These are phyloP conservation scores for Petrophora chlorosata DNA, from an alignment of 2,888 invertebrate species.

Conservation along the genomic window DNA sequence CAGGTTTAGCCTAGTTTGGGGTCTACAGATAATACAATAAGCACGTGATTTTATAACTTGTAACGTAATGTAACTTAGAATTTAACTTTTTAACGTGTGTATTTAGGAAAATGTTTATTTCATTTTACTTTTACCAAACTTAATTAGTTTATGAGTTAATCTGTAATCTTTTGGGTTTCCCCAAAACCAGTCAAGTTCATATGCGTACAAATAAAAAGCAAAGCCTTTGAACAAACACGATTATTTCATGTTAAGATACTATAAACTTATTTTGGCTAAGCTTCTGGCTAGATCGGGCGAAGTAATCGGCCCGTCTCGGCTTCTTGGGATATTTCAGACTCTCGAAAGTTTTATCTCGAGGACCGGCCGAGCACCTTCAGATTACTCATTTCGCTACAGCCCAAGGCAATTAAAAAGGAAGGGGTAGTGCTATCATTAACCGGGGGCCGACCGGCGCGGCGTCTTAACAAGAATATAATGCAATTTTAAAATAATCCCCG, in stretches of 20 bases:
- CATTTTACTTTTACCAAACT: no score
- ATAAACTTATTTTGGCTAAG: slow-evolving; percentile 32
- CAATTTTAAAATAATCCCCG: slow-evolving; percentile 84
- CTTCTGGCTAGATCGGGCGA: slow-evolving; percentile 32
- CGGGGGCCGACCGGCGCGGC: slow-evolving; percentile 65
- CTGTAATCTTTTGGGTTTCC: no score
- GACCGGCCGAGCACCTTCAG: slow-evolving; percentile 73
- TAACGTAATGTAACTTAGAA: no score
- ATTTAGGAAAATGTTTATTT: no score
- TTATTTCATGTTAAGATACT: slow-evolving; percentile 25
- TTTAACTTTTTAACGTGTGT: no score
- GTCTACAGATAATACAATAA: no score
- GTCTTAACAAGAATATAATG: slow-evolving; percentile 84
- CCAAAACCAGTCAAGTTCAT: no score
- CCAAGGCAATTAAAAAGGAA: slow-evolving; percentile 81
- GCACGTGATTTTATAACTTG: no score
- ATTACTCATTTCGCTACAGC: slow-evolving; percentile 83
- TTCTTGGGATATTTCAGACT: slow-evolving; percentile 51
- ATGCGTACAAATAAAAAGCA: no score
- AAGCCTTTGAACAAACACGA: slow-evolving; percentile 5
- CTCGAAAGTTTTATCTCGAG: slow-evolving; percentile 71
- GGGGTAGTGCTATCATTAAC: slow-evolving; percentile 82
- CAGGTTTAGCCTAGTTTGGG: no score
- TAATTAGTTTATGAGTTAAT: no score
- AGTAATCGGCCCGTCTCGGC: slow-evolving; percentile 28